Evolutionary conservation across 2,888 invertebrate genomes (phyloP).

Genomic region (Oxyscelio sp.): DNA sequence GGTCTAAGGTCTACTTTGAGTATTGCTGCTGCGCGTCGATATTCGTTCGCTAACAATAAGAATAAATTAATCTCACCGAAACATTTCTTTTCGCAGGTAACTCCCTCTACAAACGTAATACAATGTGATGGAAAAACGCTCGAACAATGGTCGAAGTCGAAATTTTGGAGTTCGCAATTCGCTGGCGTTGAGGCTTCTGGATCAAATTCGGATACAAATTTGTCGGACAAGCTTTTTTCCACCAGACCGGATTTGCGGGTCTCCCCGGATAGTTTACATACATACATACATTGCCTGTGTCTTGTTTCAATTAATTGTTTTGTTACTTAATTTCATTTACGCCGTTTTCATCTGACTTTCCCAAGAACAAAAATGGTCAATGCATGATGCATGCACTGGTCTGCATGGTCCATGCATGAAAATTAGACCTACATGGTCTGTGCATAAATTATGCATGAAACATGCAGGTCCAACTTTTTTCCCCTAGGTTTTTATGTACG

Average conservation of each 20-base stretch:
- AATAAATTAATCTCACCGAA: conserved; percentile 74
- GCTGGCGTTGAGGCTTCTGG: conserved; percentile 9
- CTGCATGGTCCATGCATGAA: no score
- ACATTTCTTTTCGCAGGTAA: conserved; percentile 63
- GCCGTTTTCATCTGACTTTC: conserved; percentile 20
- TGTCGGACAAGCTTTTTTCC: conserved; percentile 44
- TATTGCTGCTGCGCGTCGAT: conserved; percentile 64
- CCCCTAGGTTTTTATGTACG: conserved; percentile 38
- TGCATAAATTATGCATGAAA: no score
- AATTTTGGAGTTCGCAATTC: conserved; percentile 25
- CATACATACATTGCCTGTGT: conserved; percentile 46
- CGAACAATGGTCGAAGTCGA: conserved; percentile 27
- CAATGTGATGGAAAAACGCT: conserved; percentile 39
- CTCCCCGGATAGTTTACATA: conserved; percentile 61
- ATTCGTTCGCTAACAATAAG: conserved; percentile 58
- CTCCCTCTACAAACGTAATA: conserved; percentile 71
- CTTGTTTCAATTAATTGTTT: conserved; percentile 11
- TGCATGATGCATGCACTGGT: no score
- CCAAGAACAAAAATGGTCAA: no score
- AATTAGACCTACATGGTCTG: no score
- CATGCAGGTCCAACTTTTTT: no score
- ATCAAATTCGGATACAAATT: conserved; percentile 36
- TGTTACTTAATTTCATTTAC: conserved; percentile 4
- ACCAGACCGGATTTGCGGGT: conserved; percentile 49
- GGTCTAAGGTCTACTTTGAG: conserved; percentile 65